Percentiles rank a stretch among this genome's conserved stretches.
Conservation (phyloP, 1,140 invertebrate genomes). For the Caenorhabditis briggsae region DNA sequence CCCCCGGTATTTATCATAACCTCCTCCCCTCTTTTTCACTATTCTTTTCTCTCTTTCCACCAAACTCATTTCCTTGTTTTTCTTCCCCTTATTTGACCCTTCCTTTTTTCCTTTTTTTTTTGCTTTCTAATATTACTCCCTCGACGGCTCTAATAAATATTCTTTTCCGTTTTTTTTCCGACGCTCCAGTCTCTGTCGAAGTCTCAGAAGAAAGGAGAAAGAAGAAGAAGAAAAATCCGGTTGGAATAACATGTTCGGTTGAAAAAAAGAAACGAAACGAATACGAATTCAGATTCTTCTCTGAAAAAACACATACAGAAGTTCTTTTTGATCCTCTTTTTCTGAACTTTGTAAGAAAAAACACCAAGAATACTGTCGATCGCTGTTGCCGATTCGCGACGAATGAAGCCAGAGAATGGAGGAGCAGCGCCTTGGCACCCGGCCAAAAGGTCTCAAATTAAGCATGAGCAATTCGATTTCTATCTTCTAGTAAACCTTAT, state of each 20-base stretch:
- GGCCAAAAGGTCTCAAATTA: slow-evolving; percentile 43
- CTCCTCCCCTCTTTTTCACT: not conserved
- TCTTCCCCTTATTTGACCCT: slow-evolving; percentile 35
- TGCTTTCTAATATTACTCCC: slow-evolving; percentile 22
- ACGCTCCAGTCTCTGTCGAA: not conserved
- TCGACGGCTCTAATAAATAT: slow-evolving; percentile 46
- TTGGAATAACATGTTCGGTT: slow-evolving; percentile 53
- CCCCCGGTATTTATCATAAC: not conserved
- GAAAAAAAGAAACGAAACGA: not conserved
- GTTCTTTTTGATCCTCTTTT: not conserved
- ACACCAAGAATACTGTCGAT: not conserved
- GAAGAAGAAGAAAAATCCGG: slow-evolving; percentile 38
- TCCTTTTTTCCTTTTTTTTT: not conserved
- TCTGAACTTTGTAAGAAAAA: not conserved
- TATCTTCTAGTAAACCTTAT: not conserved
- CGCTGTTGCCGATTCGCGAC: not conserved
- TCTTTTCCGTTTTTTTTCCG: slow-evolving; percentile 27
- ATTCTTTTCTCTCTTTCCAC: not conserved
- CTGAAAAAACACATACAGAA: not conserved
- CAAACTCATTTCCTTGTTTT: slow-evolving; percentile 49
- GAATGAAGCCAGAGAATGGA: slow-evolving; percentile 57
- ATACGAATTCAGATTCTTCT: not conserved
- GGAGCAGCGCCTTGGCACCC: slow-evolving; percentile 54
- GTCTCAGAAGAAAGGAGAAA: not conserved
- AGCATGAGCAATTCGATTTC: not conserved